phyloP scores from a whole-genome alignment of 2,888 invertebrate genomes.

The Cryptus armator region DNA sequence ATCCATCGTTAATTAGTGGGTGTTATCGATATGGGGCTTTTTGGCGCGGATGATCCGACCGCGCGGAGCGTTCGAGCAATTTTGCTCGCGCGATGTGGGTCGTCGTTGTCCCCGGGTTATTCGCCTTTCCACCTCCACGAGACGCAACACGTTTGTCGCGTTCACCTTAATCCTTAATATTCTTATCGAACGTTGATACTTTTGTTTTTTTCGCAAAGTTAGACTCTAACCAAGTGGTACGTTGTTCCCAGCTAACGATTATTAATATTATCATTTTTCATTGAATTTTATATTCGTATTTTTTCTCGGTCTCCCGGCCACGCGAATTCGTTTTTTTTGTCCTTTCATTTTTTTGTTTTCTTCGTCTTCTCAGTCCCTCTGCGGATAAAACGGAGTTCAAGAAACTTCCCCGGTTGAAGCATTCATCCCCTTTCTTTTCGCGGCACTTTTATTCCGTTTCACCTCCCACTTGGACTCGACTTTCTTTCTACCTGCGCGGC shows the following conservation, averaged over 20 bases:
- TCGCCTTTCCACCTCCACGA: slow-evolving; percentile 20
- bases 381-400: slow-evolving; percentile 32
- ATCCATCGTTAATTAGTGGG: neutral
- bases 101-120: slow-evolving; percentile 43
- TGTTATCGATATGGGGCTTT: slow-evolving; percentile 3
- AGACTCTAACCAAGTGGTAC: neutral
- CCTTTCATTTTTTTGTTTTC: neutral
- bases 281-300: neutral
- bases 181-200: slow-evolving; percentile 67
- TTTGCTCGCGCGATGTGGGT: slow-evolving; percentile 56
- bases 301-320: neutral
- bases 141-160: slow-evolving; percentile 22
- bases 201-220: slow-evolving; percentile 15
- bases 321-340: neutral
- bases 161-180: slow-evolving; percentile 73
- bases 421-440: slow-evolving; percentile 3
- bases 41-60: slow-evolving; percentile 10
- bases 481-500: slow-evolving; percentile 10
- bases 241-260: neutral
- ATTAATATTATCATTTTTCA: neutral
- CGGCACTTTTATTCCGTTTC: neutral
- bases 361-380: neutral
- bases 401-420: neutral
- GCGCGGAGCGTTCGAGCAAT: slow-evolving; percentile 42
- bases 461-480: neutral